phyloP scores from a whole-genome alignment of 2,888 invertebrate species.

The Orgyia antiqua region DNA sequence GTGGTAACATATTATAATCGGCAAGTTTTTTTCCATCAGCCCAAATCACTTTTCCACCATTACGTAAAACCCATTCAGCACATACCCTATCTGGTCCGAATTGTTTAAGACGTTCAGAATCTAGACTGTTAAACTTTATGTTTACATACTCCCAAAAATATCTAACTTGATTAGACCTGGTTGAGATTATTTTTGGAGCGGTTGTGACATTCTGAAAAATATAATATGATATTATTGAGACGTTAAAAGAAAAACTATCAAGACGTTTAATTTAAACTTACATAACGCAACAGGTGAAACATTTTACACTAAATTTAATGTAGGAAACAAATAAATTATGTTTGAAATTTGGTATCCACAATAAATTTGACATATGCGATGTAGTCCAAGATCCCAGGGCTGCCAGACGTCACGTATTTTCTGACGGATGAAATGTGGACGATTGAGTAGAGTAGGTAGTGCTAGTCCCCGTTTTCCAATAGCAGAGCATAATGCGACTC shows the following conservation, averaged over 20 bases:
- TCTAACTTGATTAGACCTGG: conserved; percentile 39
- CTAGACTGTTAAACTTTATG: conserved; percentile 83
- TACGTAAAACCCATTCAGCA: conserved; percentile 96
- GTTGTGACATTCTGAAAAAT: conserved; percentile 16
- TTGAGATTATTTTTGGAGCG: conserved; percentile 15
- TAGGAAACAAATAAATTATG: too few species aligned
- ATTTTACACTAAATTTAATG: neutral
- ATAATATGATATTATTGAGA: neutral
- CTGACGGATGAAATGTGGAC: too few species aligned
- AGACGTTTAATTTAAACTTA: conserved; percentile 1
- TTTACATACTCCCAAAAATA: conserved; percentile 76
- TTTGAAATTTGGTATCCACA: neutral
- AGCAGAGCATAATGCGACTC: too few species aligned
- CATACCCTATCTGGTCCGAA: conserved; percentile 94
- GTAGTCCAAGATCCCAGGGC: neutral
- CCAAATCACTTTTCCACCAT: conserved; percentile 91
- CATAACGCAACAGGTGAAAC: neutral
- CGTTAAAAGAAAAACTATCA: neutral
- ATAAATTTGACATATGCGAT: too few species aligned
- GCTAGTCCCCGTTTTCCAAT: too few species aligned
- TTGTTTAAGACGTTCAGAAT: conserved; percentile 80
- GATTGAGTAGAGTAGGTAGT: too few species aligned
- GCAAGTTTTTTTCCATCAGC: conserved; percentile 69
- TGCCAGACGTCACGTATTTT: neutral
- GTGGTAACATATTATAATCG: conserved; percentile 88